Evolutionary conservation across 2,113 vertebrate genomes (phyloP).

Genomic region (Melanotaenia duboulayi): DNA sequence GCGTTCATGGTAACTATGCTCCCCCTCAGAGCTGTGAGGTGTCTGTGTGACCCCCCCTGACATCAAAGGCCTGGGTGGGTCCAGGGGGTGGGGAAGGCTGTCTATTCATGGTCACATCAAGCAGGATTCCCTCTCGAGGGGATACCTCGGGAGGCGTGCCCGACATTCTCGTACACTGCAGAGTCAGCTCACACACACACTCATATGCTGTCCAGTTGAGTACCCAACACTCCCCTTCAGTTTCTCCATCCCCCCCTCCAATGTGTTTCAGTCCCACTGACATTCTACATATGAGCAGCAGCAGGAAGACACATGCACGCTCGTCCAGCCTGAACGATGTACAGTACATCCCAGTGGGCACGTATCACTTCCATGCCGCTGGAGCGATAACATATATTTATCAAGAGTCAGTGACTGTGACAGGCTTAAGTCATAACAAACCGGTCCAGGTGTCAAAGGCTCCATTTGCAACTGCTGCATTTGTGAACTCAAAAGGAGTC

Average conservation of each 20-base stretch:
- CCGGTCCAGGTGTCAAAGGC: slow-evolving; percentile 56
- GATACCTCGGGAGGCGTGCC: slow-evolving; percentile 70
- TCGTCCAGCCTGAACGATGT: neutral
- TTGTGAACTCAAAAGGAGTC: slow-evolving; percentile 35
- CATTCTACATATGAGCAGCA: slow-evolving; percentile 37
- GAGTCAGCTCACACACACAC: slow-evolving; percentile 47
- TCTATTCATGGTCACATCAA: slow-evolving; percentile 75
- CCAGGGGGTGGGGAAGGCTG: slow-evolving; percentile 55
- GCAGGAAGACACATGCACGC: slow-evolving; percentile 12
- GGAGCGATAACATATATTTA: slow-evolving; percentile 54
- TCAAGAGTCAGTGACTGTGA: slow-evolving; percentile 59
- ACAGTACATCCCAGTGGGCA: slow-evolving; percentile 41
- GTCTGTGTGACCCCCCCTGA: slow-evolving; percentile 60
- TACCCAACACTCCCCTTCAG: slow-evolving; percentile 18
- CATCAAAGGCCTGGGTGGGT: slow-evolving; percentile 73
- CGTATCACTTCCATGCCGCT: slow-evolving; percentile 42
- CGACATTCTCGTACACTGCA: slow-evolving; percentile 64
- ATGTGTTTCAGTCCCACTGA: slow-evolving; percentile 49
- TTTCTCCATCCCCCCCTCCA: slow-evolving; percentile 8
- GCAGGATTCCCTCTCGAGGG: slow-evolving; percentile 72
- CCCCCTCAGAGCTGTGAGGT: slow-evolving; percentile 33
- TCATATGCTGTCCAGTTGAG: slow-evolving; percentile 31
- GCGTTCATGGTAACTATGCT: slow-evolving; percentile 62
- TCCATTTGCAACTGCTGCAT: slow-evolving; percentile 21
- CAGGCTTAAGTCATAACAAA: slow-evolving; percentile 59